Evolutionary conservation across 2,888 invertebrate species (phyloP).

Genomic region (Carterocephalus palaemon): DNA sequence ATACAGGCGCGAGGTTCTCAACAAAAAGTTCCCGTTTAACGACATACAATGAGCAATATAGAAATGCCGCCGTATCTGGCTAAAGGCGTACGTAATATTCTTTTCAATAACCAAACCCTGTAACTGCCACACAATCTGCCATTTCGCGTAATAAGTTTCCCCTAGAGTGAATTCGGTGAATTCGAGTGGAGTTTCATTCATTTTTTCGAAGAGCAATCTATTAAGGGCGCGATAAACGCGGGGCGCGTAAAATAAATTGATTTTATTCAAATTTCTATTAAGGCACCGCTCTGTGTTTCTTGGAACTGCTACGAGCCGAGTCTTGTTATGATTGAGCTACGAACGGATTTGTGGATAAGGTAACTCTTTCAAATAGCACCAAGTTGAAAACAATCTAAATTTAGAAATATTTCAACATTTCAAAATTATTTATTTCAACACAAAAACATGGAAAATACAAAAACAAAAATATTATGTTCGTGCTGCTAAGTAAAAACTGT

Average conservation of each 20-base stretch:
- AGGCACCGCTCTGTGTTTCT: conserved; percentile 65
- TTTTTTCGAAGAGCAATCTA: conserved; percentile 64
- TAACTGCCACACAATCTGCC: conserved; percentile 29
- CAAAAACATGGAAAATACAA: too few species aligned
- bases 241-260: conserved; percentile 73
- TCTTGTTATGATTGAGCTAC: conserved; percentile 37
- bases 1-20: too few species aligned
- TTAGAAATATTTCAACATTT: too few species aligned
- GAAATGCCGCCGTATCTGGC: too few species aligned
- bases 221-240: conserved; percentile 69
- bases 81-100: conserved; percentile 9
- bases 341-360: conserved; percentile 38
- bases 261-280: conserved; percentile 78
- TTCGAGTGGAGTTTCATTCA: conserved; percentile 46
- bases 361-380: conserved; percentile 11
- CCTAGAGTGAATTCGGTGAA: conserved; percentile 25
- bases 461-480: too few species aligned
- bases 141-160: conserved; percentile 34
- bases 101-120: conserved; percentile 21
- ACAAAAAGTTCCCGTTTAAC: too few species aligned
- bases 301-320: conserved; percentile 60
- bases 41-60: too few species aligned
- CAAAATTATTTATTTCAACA: too few species aligned
- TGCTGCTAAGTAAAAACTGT: too few species aligned
- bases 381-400: too few species aligned